Evolutionary conservation across 2,113 vertebrate genomes (phyloP).

Genomic region (Cheirogaleus medius): DNA sequence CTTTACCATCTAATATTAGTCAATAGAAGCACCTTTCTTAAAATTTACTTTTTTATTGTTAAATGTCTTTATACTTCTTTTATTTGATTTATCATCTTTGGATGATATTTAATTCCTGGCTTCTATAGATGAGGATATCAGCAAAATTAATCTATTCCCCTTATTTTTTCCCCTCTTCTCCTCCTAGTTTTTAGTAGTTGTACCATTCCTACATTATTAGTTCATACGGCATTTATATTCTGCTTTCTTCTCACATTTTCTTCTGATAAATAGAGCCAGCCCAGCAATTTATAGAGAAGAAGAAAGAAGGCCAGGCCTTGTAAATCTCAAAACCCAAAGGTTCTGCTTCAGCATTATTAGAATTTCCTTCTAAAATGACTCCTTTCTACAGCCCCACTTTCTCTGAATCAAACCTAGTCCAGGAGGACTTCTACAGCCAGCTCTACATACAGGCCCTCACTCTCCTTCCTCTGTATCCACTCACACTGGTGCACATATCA

Average conservation of each 20-base stretch:
- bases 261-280: background rate
- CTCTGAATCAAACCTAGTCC: background rate
- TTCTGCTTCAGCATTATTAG: background rate
- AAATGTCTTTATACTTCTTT: conserved; percentile 12
- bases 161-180: background rate
- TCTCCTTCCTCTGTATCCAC: background rate
- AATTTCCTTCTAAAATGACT: background rate
- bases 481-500: background rate
- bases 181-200: background rate
- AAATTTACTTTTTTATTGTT: background rate
- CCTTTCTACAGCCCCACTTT: background rate
- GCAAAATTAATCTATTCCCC: background rate
- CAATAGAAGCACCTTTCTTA: background rate
- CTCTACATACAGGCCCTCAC: background rate
- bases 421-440: background rate
- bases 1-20: background rate
- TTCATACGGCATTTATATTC: background rate
- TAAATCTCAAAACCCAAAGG: conserved; percentile 23
- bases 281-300: background rate
- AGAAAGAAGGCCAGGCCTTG: background rate
- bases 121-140: background rate
- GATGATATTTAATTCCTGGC: background rate
- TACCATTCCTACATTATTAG: background rate
- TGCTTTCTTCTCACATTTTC: background rate
- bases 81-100: background rate